These are phyloP conservation scores for Taphrorychus bicolor DNA, from an alignment of 2,888 invertebrate genomes.

Conservation along the genomic window DNA sequence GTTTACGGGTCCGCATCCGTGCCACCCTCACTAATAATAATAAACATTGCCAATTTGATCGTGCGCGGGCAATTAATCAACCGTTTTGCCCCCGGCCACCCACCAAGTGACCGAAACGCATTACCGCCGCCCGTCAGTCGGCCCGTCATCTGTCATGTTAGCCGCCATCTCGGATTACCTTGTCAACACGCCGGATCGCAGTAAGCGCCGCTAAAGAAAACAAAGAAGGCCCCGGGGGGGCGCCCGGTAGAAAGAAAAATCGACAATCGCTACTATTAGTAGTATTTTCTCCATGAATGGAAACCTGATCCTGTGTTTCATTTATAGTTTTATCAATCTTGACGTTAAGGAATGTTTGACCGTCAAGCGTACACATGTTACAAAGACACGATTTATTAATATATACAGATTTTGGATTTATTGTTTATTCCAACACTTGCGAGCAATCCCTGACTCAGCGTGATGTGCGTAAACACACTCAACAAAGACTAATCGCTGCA, in stretches of 20 bases:
- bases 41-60: background rate
- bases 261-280: slow-evolving; percentile 24
- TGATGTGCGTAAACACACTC: background rate
- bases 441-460: background rate
- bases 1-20: background rate
- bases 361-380: background rate
- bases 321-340: background rate
- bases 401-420: background rate
- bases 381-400: background rate
- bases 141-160: slow-evolving; percentile 45
- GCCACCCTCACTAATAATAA: too few species aligned
- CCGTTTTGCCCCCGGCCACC: slow-evolving; percentile 41
- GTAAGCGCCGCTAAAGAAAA: slow-evolving; percentile 47
- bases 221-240: slow-evolving; percentile 20
- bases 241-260: slow-evolving; percentile 18
- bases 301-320: background rate
- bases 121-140: slow-evolving; percentile 41
- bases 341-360: background rate
- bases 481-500: background rate
- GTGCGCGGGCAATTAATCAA: background rate
- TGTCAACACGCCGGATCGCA: slow-evolving; percentile 49
- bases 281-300: slow-evolving; percentile 16
- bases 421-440: slow-evolving; percentile 6
- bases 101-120: slow-evolving; percentile 41
- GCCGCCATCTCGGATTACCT: slow-evolving; percentile 48